Base-by-base conservation (phyloP, 1,140 invertebrate genomes). In the Drosophila nigromelanica region DNA sequence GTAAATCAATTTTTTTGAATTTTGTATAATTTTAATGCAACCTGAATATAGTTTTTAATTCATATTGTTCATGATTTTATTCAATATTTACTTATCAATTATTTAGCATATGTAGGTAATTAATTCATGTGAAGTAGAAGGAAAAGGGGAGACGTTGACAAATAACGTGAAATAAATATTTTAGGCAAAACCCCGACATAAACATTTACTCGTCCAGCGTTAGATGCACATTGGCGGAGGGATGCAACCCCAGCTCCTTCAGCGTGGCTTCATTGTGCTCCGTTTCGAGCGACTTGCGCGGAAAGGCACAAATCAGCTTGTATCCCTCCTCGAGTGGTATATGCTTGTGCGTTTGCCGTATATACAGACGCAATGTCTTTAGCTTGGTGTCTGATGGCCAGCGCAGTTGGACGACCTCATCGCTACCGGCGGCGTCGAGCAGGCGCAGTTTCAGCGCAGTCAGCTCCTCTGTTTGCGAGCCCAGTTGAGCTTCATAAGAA, bases 241-340 rank as follows among this genome's bases (percentile, higher is more conserved):
- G 91, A 89, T 92, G 90, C 43, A 92, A 51, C 5, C 90, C 89
- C 18, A 91, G 74, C 24, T 92, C 90, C 39, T 90, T 91, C 5
- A 92, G 70, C 10, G 90, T 77, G 40, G 63, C 43, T 3, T 50
- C 50, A 21, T 90, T 85, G 66, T 92, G 85, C 64, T 90, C 79
- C 4, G 61, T 39, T 30, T 92, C 83, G 1, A 92, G 69, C 18
- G 78, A 78, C 58, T 92, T 91, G 27, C 91, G 78, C 18, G 91
- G 91, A 70, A 90, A 92, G 40, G 91, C 83, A 60, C 87, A 90
- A 27, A 92, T 92, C 21, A 92, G 68, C 58, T 92, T 92, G 52
- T 91, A 92, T 18, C 85, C 89, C 12, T 78, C 89, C 12, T 78
- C 73, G 27, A 72, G 61, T 14, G 79, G 73, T 83, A 91, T 90